Percentiles rank a stretch among this genome's conserved stretches.
Evolutionary conservation across 2,888 invertebrate species (phyloP).

Genomic region (Pristionchus entomophagus): DNA sequence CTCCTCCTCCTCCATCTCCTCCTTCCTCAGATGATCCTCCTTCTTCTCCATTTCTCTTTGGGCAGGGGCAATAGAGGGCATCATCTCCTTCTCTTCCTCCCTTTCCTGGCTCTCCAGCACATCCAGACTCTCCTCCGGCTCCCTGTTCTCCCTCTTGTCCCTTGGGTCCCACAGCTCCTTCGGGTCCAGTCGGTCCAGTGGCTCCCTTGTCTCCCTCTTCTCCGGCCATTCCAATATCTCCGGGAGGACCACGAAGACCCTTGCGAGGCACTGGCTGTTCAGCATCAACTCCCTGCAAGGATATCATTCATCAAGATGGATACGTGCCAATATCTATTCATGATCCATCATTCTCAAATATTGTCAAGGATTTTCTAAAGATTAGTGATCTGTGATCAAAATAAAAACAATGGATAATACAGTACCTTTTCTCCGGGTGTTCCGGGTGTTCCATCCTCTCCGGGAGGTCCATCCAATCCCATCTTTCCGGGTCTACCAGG

Average conservation of each 20-base stretch:
- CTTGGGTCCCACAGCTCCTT: conserved; percentile 62
- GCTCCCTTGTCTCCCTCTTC: conserved; percentile 65
- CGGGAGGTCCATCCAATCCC: conserved; percentile 61
- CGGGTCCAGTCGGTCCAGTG: conserved; percentile 52
- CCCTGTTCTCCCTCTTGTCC: conserved; percentile 66
- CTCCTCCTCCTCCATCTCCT: conserved; percentile 4
- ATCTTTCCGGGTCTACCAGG: conserved; percentile 65
- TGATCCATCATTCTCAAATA: too few relatives aligned
- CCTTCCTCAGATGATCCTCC: not conserved
- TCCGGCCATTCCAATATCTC: conserved; percentile 65
- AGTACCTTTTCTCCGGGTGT: conserved; percentile 51
- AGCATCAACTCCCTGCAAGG: conserved; percentile 53
- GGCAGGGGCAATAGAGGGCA: conserved; percentile 67
- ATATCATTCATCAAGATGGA: not conserved
- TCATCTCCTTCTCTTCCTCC: conserved; percentile 61
- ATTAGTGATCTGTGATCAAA: too few relatives aligned
- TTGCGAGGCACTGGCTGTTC: conserved; percentile 65
- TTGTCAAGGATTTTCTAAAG: too few relatives aligned
- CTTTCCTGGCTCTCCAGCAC: conserved; percentile 62
- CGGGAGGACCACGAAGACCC: conserved; percentile 65
- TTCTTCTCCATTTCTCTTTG: conserved; percentile 55
- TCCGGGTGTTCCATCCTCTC: conserved; percentile 56
- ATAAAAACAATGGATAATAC: too few relatives aligned
- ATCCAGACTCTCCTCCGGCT: conserved; percentile 62
- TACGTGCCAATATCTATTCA: too few relatives aligned